Evolutionary conservation across 2,888 invertebrate species (phyloP), one percentile per base, ranked within the genome.

Genomic region (Drosophila rubida): DNA sequence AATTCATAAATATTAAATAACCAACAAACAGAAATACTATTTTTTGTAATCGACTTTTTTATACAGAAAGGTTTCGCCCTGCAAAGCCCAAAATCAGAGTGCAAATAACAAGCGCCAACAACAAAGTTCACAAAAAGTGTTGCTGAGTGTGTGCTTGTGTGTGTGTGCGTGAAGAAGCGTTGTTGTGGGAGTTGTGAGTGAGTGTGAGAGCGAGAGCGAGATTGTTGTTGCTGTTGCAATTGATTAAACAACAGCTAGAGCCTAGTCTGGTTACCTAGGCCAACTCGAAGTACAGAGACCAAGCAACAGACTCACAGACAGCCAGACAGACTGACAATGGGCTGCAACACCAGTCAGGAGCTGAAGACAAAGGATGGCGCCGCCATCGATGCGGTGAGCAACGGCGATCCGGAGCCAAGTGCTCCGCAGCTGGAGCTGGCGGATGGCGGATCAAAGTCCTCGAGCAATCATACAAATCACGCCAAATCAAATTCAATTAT

Each of bases 291-390:
- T 27, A 42, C 66, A 69, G 57, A 76, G 53, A 76, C 66, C 59
- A 59, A 67, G 50, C 61, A 67, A 61, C 45, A 66, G 48, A 25
- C 23, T 39, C 4, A 27, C 53, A 87, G 30, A 30, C 11, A 30
- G n/a, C 11, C n/a, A 32, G 30, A 30, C 30, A 23, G 16, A 35
- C 25, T 25, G 35, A 41, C 23, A 69, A 92, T 94, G 93, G 91
- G 93, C 89, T 94, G 94, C 91, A 94, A 94, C 83, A 94, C 94
- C 50, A 94, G 94, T 89, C 94, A 94, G 90, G 94, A 94, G 81
- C 80, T 91, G 70, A 91, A 91, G 75, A 89, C 90, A 62, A 90
- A 90, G 80, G 91, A 90, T 44, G 88, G 89, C 61, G 79, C 78
- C 55, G 88, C 85, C 25, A 69, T 84, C 50, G 76, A 79, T 70